These are phyloP conservation scores for Melanchra persicariae DNA, from an alignment of 2,888 invertebrate species.

Conservation along the genomic window DNA sequence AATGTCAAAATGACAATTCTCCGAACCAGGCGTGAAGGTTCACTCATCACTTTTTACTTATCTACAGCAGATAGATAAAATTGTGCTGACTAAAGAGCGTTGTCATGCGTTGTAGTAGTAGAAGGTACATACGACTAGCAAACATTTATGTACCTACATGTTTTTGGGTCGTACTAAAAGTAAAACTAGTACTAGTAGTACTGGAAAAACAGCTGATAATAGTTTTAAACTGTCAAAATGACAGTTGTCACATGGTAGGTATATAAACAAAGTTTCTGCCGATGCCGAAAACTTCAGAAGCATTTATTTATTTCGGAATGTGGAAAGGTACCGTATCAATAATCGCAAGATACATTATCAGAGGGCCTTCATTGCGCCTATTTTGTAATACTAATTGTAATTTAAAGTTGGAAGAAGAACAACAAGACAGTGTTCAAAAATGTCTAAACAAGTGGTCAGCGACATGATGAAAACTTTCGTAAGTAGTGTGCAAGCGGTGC, in stretches of 20 bases:
- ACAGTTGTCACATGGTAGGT: background rate
- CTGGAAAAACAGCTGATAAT: background rate
- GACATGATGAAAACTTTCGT: conserved; percentile 84
- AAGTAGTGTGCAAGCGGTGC: conserved; percentile 81
- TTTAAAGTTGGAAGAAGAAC: background rate
- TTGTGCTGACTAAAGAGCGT: background rate
- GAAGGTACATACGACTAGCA: too few species aligned
- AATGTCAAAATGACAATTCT: background rate
- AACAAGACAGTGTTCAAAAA: conserved; percentile 53
- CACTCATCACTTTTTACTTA: background rate
- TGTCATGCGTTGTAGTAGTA: background rate
- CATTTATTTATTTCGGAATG: background rate
- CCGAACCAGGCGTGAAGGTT: too few species aligned
- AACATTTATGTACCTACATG: too few species aligned
- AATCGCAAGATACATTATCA: conserved; percentile 28
- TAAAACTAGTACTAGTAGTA: too few species aligned
- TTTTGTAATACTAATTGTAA: background rate
- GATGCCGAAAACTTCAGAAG: background rate
- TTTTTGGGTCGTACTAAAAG: too few species aligned
- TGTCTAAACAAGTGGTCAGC: conserved; percentile 75
- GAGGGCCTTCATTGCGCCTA: conserved; percentile 3
- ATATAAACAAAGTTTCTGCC: conserved; percentile 3
- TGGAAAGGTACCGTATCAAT: conserved; percentile 29
- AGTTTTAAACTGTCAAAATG: conserved; percentile 16
- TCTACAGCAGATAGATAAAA: too few species aligned